A percentile compares a stretch with the other conserved stretches of the same genome.
Evolutionary conservation across 2,113 vertebrate species (phyloP).

Genomic region (Saccopteryx leptura): DNA sequence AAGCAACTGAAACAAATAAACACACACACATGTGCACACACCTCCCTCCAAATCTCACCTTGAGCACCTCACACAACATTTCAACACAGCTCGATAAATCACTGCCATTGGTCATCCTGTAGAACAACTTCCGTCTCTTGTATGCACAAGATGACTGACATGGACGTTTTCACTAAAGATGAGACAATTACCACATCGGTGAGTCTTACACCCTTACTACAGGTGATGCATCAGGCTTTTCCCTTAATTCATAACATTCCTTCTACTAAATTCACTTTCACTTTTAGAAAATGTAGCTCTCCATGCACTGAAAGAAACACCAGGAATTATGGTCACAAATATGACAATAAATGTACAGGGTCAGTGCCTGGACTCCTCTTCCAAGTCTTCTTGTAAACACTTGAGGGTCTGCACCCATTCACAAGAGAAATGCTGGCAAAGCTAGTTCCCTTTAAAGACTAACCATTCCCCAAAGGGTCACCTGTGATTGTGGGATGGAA

Average conservation of each 20-base stretch:
- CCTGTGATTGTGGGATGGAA: background rate
- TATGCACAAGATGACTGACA: background rate
- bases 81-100: background rate
- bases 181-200: background rate
- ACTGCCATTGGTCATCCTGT: background rate
- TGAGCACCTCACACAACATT: background rate
- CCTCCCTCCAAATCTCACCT: background rate
- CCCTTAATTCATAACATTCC: background rate
- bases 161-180: background rate
- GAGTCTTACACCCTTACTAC: background rate
- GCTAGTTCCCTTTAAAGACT: background rate
- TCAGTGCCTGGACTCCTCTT: background rate
- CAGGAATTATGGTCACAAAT: background rate
- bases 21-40: background rate
- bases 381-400: background rate
- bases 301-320: background rate
- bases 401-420: background rate
- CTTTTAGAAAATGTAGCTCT: background rate
- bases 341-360: background rate
- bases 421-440: background rate
- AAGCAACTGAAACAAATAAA: background rate
- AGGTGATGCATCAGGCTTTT: background rate
- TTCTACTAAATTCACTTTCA: background rate
- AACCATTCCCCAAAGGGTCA: background rate
- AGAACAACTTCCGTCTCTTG: background rate